Evolutionary conservation across 2,888 invertebrate genomes (phyloP).

Genomic region (Drosophila testacea): DNA sequence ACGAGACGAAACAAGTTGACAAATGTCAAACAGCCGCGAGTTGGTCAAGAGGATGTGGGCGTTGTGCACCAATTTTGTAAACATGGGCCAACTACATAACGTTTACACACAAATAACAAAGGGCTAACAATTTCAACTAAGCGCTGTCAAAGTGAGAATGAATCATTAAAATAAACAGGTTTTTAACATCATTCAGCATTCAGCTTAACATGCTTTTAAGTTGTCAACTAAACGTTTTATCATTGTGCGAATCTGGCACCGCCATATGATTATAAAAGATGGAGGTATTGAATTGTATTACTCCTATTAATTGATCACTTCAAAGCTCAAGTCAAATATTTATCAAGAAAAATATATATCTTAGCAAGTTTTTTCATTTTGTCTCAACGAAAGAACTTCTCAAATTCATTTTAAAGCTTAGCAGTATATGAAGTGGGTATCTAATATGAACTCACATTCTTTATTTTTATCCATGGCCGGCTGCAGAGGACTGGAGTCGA

Average conservation of each 20-base stretch:
- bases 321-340: too few species aligned
- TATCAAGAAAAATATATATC: too few species aligned
- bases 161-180: not conserved
- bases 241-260: not conserved
- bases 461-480: conserved; percentile 98
- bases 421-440: not conserved
- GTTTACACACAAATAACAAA: conserved; percentile 14
- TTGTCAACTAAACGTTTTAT: not conserved
- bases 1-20: conserved; percentile 59
- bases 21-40: conserved; percentile 75
- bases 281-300: too few species aligned
- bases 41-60: conserved; percentile 36
- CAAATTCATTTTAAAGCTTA: too few species aligned
- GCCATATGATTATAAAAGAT: too few species aligned
- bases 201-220: not conserved
- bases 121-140: conserved; percentile 13
- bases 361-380: too few species aligned
- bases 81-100: conserved; percentile 34
- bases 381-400: too few species aligned
- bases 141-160: not conserved
- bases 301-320: too few species aligned
- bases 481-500: conserved; percentile 97
- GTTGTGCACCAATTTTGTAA: conserved; percentile 59
- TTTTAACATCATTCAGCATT: not conserved
- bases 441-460: conserved; percentile 93